phyloP scores from a whole-genome alignment of 2,113 vertebrate genomes.

The Lathamus discolor region DNA sequence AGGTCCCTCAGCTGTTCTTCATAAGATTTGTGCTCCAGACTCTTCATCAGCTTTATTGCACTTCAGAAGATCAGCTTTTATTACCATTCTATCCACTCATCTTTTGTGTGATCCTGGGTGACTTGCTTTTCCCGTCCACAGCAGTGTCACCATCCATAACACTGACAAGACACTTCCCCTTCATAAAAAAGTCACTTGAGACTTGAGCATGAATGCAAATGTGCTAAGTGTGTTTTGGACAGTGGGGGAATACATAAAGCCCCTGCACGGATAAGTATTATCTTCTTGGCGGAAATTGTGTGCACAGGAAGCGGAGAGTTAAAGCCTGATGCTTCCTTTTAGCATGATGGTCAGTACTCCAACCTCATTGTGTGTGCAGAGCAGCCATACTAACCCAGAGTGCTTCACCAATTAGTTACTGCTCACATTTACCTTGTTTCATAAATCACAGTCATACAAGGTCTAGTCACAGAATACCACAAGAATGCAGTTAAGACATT shows the following conservation, averaged over 20 bases:
- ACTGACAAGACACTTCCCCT: not conserved
- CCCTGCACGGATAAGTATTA: rapidly evolving
- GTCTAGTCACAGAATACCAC: not conserved
- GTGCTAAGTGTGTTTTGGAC: not conserved
- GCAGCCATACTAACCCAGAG: not conserved
- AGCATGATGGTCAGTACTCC: not conserved
- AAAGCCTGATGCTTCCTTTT: not conserved
- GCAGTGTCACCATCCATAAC: rapidly evolving
- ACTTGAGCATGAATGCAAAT: not conserved
- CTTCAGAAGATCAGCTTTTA: not conserved
- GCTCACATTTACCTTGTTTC: not conserved
- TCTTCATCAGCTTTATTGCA: not conserved
- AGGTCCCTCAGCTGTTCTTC: not conserved
- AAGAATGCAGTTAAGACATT: not conserved
- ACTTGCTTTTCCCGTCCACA: not conserved
- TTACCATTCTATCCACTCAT: not conserved
- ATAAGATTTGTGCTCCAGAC: not conserved
- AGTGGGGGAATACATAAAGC: not conserved
- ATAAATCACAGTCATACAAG: not conserved
- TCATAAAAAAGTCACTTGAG: not conserved
- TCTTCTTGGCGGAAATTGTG: not conserved
- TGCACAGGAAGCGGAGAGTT: not conserved
- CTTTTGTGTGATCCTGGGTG: not conserved
- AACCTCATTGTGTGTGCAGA: not conserved
- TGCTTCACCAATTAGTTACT: not conserved